These are phyloP conservation scores for Nephotettix cincticeps DNA, from an alignment of 1,140 invertebrate species.

Conservation along the genomic window DNA sequence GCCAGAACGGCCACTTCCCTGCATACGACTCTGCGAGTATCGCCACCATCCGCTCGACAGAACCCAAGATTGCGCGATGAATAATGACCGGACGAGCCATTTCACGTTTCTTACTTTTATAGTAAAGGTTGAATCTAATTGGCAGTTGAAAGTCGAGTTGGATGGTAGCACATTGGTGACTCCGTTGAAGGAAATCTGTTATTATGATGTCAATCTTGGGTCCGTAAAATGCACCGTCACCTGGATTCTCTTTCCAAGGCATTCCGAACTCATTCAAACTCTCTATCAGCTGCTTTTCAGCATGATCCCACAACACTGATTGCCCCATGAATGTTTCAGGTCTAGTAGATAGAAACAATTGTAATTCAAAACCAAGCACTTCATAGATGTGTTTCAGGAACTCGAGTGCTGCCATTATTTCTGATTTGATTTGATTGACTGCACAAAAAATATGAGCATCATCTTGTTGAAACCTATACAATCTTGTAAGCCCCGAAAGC, in stretches of 20 bases:
- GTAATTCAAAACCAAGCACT: constrained; percentile 16
- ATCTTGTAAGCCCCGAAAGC: constrained; percentile 9
- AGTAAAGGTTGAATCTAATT: constrained; percentile 83
- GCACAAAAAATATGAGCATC: constrained; percentile 31
- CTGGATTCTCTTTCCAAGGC: constrained; percentile 86
- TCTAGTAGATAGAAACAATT: constrained; percentile 2
- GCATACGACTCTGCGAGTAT: constrained; percentile 96
- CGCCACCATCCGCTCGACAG: constrained; percentile 97
- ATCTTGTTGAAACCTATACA: constrained; percentile 24
- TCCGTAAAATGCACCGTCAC: constrained; percentile 98
- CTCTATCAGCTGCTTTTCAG: constrained; percentile 69
- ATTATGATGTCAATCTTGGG: constrained; percentile 99
- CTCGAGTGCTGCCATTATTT: constrained; percentile 1
- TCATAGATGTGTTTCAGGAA: constrained; percentile 8
- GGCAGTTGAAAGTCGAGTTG: constrained; percentile 98
- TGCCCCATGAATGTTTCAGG: constrained; percentile 19
- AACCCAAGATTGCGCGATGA: constrained; percentile 95
- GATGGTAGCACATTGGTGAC: constrained; percentile 96
- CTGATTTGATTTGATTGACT: constrained; percentile 10
- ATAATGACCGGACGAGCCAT: constrained; percentile 96
- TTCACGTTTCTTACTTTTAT: constrained; percentile 79
- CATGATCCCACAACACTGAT: constrained; percentile 26
- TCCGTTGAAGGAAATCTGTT: constrained; percentile 84
- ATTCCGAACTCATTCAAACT: constrained; percentile 84
- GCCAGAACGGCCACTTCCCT: constrained; percentile 99